These are phyloP conservation scores for Drosophila birchii DNA, from an alignment of 2,888 invertebrate genomes.

Conservation along the genomic window DNA sequence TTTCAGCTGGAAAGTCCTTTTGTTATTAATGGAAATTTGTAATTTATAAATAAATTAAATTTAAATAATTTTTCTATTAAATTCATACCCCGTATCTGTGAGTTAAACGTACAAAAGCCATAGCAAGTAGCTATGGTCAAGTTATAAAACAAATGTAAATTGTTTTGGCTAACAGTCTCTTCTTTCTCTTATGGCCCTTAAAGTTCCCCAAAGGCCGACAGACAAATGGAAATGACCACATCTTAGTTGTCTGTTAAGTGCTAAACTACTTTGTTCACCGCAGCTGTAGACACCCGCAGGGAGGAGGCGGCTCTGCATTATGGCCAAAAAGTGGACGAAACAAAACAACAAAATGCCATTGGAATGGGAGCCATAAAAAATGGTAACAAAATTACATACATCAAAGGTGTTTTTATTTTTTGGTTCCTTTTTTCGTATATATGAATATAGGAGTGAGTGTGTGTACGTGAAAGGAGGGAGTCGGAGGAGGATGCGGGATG, in stretches of 20 bases:
- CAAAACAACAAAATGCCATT: slow-evolving; percentile 41
- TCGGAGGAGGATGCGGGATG: slow-evolving; percentile 5
- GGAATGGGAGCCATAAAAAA: slow-evolving; percentile 55
- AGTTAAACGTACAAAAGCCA: background rate
- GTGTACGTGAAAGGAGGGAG: background rate
- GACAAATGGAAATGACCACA: slow-evolving; percentile 12
- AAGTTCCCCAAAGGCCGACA: slow-evolving; percentile 1
- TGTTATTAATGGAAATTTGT: no score
- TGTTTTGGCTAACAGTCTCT: background rate
- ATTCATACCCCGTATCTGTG: background rate
- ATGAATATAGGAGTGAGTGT: slow-evolving; percentile 43
- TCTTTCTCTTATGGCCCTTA: background rate
- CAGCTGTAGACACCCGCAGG: slow-evolving; percentile 16
- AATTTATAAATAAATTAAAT: no score
- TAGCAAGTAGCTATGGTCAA: background rate
- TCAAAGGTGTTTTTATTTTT: slow-evolving; percentile 63
- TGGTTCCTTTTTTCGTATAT: slow-evolving; percentile 59
- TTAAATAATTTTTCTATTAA: background rate
- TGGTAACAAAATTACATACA: slow-evolving; percentile 76
- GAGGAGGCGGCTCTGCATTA: slow-evolving; percentile 48
- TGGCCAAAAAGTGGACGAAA: slow-evolving; percentile 50
- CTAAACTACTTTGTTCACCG: slow-evolving; percentile 8
- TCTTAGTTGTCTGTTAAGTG: slow-evolving; percentile 9
- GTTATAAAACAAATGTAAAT: slow-evolving; percentile 5
- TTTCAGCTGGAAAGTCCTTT: background rate